A percentile compares a stretch with the other conserved stretches of the same genome.
Evolutionary conservation across 2,113 vertebrate species (phyloP).

Genomic region (Phaetusa simplex): DNA sequence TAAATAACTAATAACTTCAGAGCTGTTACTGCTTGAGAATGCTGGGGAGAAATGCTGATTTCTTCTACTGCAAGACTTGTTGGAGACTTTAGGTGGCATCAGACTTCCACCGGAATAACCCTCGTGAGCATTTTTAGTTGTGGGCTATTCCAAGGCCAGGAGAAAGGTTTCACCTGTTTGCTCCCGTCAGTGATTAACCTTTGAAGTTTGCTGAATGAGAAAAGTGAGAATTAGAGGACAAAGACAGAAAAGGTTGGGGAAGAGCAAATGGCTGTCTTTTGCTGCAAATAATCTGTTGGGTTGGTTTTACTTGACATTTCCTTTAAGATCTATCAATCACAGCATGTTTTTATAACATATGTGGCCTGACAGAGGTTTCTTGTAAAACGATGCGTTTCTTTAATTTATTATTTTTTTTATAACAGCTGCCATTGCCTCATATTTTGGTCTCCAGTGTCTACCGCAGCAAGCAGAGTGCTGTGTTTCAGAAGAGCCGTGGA

Average conservation of each 20-base stretch:
- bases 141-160: neutral
- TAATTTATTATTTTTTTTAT: neutral
- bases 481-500: neutral
- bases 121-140: neutral
- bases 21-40: neutral
- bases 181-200: neutral
- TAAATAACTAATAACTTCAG: neutral
- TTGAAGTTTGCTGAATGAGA: neutral
- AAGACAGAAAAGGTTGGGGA: neutral
- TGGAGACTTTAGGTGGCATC: conserved; percentile 63
- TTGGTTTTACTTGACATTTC: neutral
- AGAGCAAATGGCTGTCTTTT: neutral
- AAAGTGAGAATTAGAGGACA: neutral
- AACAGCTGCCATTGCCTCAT: neutral
- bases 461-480: neutral
- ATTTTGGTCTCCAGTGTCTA: neutral
- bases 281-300: neutral
- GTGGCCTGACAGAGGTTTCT: neutral
- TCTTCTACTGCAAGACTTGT: conserved; percentile 4
- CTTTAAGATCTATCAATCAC: neutral
- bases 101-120: neutral
- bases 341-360: neutral
- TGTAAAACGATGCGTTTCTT: neutral
- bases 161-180: neutral
- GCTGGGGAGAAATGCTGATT: neutral